Conservation (phyloP, 2,888 invertebrate species). For the Urechis unicinctus region DNA sequence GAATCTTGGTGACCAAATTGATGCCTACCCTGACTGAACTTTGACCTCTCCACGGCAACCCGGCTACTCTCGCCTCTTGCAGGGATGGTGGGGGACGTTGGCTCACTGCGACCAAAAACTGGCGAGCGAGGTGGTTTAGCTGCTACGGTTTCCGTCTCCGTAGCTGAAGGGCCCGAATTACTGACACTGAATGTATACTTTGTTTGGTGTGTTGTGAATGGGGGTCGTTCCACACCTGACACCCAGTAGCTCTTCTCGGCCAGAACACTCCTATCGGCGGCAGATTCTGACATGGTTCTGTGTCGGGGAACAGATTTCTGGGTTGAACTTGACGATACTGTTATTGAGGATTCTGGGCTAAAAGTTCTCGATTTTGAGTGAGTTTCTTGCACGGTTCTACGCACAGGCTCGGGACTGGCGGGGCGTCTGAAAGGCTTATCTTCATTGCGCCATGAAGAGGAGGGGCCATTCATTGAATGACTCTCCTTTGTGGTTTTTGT, state of each 20-base stretch:
- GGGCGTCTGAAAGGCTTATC: background rate
- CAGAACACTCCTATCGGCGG: background rate
- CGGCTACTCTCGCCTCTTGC: conserved; percentile 13
- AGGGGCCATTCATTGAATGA: background rate
- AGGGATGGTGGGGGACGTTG: conserved; percentile 20
- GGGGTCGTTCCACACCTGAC: conserved; percentile 21
- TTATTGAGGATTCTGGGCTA: background rate
- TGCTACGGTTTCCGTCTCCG: background rate
- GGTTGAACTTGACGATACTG: background rate
- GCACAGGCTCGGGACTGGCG: background rate
- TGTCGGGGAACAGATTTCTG: background rate
- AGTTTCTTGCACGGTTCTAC: background rate
- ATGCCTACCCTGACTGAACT: background rate
- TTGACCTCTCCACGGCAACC: conserved; percentile 16
- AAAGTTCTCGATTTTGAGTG: too few species aligned
- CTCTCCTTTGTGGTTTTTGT: background rate
- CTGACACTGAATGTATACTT: conserved; percentile 21
- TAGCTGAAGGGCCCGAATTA: conserved; percentile 3
- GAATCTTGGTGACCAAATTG: too few species aligned
- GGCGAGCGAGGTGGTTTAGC: conserved; percentile 9
- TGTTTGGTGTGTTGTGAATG: conserved; percentile 23
- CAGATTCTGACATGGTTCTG: background rate
- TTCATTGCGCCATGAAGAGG: background rate
- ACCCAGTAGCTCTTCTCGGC: conserved; percentile 19
- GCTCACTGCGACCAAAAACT: conserved; percentile 11